A percentile compares a stretch with the other conserved stretches of the same genome.
Conservation (phyloP, 2,113 vertebrate genomes). For the Carettochelys insculpta region DNA sequence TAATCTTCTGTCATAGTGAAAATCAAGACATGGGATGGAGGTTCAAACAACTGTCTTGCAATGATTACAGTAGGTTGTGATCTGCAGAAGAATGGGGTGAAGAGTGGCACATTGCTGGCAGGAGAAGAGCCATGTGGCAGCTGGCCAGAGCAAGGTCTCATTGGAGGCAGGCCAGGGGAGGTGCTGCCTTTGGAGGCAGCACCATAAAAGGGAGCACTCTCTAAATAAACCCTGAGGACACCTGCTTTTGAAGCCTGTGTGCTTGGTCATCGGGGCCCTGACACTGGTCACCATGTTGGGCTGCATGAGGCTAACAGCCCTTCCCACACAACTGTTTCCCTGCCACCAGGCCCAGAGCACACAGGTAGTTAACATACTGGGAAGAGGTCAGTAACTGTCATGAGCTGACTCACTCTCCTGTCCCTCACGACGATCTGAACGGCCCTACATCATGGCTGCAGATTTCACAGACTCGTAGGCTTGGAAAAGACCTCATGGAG, state of each 20-base stretch:
- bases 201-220: not conserved
- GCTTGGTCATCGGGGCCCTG: not conserved
- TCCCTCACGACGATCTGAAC: not conserved
- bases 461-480: too few relatives aligned
- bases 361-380: not conserved
- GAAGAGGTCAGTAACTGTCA: not conserved
- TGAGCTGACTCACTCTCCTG: constrained; percentile 39
- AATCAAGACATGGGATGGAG: fast-evolving
- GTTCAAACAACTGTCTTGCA: not conserved
- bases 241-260: not conserved
- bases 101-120: not conserved
- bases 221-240: not conserved
- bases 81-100: not conserved
- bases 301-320: not conserved
- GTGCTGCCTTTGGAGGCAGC: not conserved
- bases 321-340: not conserved
- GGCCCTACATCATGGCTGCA: too few relatives aligned
- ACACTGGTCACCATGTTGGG: not conserved
- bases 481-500: too few relatives aligned
- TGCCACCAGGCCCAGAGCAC: not conserved
- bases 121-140: not conserved
- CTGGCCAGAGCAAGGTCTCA: not conserved
- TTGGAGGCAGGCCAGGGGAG: not conserved
- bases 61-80: too few relatives aligned
- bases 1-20: too few relatives aligned